Conservation (phyloP, 2,797 vertebrate species). For the Echiichthys vipera region DNA sequence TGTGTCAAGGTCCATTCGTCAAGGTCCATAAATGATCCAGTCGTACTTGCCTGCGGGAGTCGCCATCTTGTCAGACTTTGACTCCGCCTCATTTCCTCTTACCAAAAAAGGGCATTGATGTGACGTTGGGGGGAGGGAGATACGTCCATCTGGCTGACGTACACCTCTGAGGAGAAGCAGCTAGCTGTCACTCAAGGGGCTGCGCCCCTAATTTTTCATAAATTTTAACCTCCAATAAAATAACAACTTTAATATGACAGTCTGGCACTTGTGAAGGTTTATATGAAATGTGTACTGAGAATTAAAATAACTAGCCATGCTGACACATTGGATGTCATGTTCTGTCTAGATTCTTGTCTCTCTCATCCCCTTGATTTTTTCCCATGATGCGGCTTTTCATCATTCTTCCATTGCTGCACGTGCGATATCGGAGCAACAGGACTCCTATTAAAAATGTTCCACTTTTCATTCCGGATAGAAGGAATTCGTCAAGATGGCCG, state of each 20-base stretch:
- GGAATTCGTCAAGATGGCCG: slow-evolving; percentile 61
- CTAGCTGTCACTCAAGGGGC: too few relatives aligned
- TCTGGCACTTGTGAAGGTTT: not conserved
- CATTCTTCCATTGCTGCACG: slow-evolving; percentile 36
- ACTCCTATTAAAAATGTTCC: slow-evolving; percentile 46
- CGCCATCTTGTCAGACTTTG: too few relatives aligned
- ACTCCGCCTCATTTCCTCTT: too few relatives aligned
- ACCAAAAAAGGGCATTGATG: too few relatives aligned
- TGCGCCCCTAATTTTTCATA: too few relatives aligned
- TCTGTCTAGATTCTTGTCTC: slow-evolving; percentile 2
- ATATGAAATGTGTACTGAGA: not conserved
- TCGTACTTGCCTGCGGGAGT: too few relatives aligned
- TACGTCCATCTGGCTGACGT: too few relatives aligned
- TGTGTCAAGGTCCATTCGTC: too few relatives aligned
- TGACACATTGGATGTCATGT: slow-evolving; percentile 1
- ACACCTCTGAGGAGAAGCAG: too few relatives aligned
- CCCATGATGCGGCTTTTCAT: slow-evolving; percentile 54
- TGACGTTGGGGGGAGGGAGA: too few relatives aligned
- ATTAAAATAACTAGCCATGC: not conserved
- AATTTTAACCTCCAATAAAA: too few relatives aligned
- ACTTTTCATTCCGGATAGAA: slow-evolving; percentile 40
- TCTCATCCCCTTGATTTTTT: slow-evolving; percentile 35
- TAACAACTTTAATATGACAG: not conserved
- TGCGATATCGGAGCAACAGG: slow-evolving; percentile 34
- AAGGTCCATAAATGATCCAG: too few relatives aligned